A percentile compares a stretch with the other conserved stretches of the same genome.
Conservation (phyloP, 2,888 invertebrate genomes). For the Tiliacea aurago region DNA sequence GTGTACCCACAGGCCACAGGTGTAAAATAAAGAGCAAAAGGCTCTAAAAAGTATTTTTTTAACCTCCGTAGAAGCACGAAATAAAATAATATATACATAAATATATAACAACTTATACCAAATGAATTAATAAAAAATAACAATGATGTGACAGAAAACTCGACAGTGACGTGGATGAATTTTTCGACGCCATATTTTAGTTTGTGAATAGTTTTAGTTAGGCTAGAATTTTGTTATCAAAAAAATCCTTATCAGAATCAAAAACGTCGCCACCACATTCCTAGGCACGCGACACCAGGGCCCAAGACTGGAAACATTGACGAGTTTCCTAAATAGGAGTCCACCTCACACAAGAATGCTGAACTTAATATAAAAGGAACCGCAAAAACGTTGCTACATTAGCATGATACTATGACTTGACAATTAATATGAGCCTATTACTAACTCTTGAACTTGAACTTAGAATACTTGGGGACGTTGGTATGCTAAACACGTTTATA, state of each 20-base stretch:
- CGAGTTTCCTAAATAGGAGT: conserved; percentile 83
- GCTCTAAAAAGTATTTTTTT: too few species aligned
- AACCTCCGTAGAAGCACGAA: too few species aligned
- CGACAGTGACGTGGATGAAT: too few species aligned
- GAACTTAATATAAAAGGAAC: conserved; percentile 74
- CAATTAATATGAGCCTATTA: conserved; percentile 60
- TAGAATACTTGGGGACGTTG: conserved; percentile 21
- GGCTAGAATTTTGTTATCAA: too few species aligned
- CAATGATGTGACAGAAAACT: too few species aligned
- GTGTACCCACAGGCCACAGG: too few species aligned
- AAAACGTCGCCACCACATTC: conserved; percentile 63
- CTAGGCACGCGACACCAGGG: conserved; percentile 80
- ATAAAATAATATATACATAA: too few species aligned
- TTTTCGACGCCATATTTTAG: too few species aligned
- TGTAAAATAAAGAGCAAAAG: too few species aligned
- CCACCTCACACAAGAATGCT: conserved; percentile 73
- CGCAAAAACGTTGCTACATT: conserved; percentile 64
- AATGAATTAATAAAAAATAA: too few species aligned
- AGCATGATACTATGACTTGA: conserved; percentile 61
- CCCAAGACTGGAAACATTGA: conserved; percentile 74
- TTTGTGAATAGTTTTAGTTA: too few species aligned
- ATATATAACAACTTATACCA: too few species aligned
- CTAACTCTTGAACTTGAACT: conserved; percentile 41
- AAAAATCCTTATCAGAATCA: not conserved
- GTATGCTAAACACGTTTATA: conserved; percentile 43